phyloP scores from a whole-genome alignment of 2,888 invertebrate species.

The Habrosyne pyritoides region DNA sequence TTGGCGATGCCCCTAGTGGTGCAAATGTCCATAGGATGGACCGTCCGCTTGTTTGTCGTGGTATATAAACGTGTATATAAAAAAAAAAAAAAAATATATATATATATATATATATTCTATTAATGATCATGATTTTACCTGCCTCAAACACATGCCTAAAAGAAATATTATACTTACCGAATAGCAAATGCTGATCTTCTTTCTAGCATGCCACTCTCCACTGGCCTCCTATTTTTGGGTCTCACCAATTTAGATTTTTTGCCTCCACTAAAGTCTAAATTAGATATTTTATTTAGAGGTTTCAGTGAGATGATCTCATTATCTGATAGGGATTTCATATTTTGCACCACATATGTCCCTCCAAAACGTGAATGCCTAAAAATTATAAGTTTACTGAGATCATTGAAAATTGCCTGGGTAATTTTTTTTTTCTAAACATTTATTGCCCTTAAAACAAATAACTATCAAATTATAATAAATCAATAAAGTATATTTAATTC shows the following conservation, averaged over 20 bases:
- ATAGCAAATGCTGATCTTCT: slow-evolving; percentile 95
- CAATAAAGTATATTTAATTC: too few relatives aligned
- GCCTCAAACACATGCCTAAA: slow-evolving; percentile 9
- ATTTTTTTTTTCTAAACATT: not conserved
- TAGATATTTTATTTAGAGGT: slow-evolving; percentile 89
- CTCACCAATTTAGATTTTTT: slow-evolving; percentile 81
- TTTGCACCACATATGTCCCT: slow-evolving; percentile 95
- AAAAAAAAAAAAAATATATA: slow-evolving; percentile 9
- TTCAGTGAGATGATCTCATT: slow-evolving; percentile 95
- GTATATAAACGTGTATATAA: too few relatives aligned
- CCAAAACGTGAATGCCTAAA: slow-evolving; percentile 95
- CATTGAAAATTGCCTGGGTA: not conserved
- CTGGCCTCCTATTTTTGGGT: slow-evolving; percentile 89
- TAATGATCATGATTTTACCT: too few relatives aligned
- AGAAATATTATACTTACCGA: slow-evolving; percentile 60
- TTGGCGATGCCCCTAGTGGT: too few relatives aligned
- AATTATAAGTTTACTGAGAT: slow-evolving; percentile 12
- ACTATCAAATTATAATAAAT: slow-evolving; percentile 1
- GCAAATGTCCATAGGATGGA: too few relatives aligned
- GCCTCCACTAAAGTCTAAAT: slow-evolving; percentile 90
- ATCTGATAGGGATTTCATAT: slow-evolving; percentile 96
- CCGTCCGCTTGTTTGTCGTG: too few relatives aligned
- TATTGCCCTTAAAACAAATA: too few relatives aligned
- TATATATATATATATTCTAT: too few relatives aligned
- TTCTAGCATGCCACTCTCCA: slow-evolving; percentile 86